phyloP scores from a whole-genome alignment of 2,888 invertebrate species.

The Sarcophaga subvicina region DNA sequence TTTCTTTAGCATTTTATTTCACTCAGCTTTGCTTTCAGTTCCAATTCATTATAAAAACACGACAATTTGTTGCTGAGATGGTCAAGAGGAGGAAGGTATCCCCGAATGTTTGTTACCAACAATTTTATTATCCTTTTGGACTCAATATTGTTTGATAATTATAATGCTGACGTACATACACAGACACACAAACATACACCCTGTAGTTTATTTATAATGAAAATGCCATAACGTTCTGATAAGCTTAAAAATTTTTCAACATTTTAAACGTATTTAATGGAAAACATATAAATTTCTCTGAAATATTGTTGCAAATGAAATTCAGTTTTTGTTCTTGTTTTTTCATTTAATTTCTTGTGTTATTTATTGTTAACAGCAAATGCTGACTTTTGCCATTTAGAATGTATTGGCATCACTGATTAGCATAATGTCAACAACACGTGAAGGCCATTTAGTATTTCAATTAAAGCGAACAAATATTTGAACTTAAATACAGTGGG shows the following conservation, averaged over 20 bases:
- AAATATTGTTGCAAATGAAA: not conserved
- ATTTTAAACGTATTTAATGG: too few relatives aligned
- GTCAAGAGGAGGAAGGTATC: not conserved
- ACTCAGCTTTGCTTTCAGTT: not conserved
- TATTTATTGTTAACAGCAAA: not conserved
- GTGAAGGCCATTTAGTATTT: conserved; percentile 37
- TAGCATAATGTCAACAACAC: conserved; percentile 10
- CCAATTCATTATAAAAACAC: not conserved
- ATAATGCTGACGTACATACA: not conserved
- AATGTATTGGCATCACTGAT: not conserved
- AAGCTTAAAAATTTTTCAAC: too few relatives aligned
- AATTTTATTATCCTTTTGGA: conserved; percentile 45
- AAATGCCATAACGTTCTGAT: not conserved
- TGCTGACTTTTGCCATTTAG: not conserved
- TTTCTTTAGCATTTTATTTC: not conserved
- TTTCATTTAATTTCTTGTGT: not conserved
- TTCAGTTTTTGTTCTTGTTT: not conserved
- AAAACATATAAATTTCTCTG: too few relatives aligned
- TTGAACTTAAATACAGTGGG: not conserved
- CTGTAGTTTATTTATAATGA: not conserved
- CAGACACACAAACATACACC: not conserved
- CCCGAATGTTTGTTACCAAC: conserved; percentile 15
- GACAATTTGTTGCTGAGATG: too few relatives aligned
- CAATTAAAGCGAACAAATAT: conserved; percentile 24
- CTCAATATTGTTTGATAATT: conserved; percentile 38